Evolutionary conservation across 2,888 invertebrate species (phyloP).

Genomic region (Sphecodes monilicornis): DNA sequence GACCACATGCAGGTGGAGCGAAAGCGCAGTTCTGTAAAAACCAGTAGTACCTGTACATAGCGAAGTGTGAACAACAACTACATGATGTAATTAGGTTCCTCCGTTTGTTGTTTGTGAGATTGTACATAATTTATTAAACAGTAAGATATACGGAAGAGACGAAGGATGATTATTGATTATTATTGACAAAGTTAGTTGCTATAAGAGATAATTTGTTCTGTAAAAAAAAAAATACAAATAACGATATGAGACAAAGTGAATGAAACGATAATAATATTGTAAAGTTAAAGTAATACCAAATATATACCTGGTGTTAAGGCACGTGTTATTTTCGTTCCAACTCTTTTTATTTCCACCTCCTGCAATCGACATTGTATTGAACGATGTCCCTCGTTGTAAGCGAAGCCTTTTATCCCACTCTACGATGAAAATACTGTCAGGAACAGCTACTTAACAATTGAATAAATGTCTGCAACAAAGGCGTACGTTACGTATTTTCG

Average conservation of each 20-base stretch:
- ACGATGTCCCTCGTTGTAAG: background rate
- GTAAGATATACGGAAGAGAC: constrained; percentile 75
- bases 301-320: constrained; percentile 83
- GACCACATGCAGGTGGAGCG: constrained; percentile 61
- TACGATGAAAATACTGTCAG: background rate
- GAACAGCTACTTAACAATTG: background rate
- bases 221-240: constrained; percentile 74
- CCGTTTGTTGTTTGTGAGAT: constrained; percentile 85
- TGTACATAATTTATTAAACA: constrained; percentile 84
- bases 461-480: no score
- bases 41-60: constrained; percentile 84
- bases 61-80: constrained; percentile 82
- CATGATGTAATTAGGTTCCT: constrained; percentile 84
- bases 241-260: constrained; percentile 52
- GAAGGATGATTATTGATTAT: constrained; percentile 75
- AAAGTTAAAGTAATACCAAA: constrained; percentile 83
- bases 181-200: constrained; percentile 81
- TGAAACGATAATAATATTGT: constrained; percentile 82
- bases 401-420: constrained; percentile 1
- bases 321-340: constrained; percentile 59
- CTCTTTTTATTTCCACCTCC: constrained; percentile 14
- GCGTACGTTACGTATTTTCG: no score
- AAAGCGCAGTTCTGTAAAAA: constrained; percentile 78
- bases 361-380: background rate
- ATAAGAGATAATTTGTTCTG: constrained; percentile 80